phyloP scores from a whole-genome alignment of 64 coral and sea anemone genomes.

The Anthopleura sola region DNA sequence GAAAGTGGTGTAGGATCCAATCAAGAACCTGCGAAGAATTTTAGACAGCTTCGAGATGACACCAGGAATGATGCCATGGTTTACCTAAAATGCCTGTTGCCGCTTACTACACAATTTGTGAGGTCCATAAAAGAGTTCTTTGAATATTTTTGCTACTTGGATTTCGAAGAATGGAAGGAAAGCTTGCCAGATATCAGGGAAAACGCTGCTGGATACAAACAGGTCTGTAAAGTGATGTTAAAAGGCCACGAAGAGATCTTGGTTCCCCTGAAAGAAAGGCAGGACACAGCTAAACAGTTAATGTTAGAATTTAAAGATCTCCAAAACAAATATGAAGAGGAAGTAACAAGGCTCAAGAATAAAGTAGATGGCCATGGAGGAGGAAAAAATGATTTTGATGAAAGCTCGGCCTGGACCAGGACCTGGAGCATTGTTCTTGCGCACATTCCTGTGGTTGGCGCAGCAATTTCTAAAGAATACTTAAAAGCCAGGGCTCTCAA shows the following conservation, averaged over 20 bases:
- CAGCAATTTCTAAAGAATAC: too few relatives aligned
- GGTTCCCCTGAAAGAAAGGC: too few relatives aligned
- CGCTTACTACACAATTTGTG: too few relatives aligned
- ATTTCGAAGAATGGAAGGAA: slow-evolving; percentile 31
- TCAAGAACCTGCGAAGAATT: not conserved
- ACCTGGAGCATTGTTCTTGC: not conserved
- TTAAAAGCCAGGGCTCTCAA: too few relatives aligned
- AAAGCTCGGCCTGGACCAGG: not conserved
- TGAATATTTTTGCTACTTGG: not conserved
- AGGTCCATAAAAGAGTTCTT: slow-evolving; percentile 18
- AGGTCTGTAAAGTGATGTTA: not conserved
- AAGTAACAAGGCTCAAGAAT: not conserved
- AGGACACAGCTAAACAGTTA: too few relatives aligned
- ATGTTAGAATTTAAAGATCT: too few relatives aligned
- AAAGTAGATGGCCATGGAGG: not conserved
- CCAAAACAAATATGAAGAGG: too few relatives aligned
- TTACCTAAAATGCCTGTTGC: too few relatives aligned
- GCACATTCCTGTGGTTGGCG: too few relatives aligned
- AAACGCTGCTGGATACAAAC: slow-evolving; percentile 14
- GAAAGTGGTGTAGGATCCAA: not conserved
- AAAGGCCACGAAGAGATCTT: slow-evolving; percentile 28
- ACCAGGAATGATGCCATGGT: too few relatives aligned
- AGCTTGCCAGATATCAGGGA: slow-evolving; percentile 12
- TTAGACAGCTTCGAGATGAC: too few relatives aligned
- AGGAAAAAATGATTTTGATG: not conserved